A percentile compares a stretch with the other conserved stretches of the same genome.
Conservation (phyloP, 2,888 invertebrate genomes). For the Drosophila tanythrix region DNA sequence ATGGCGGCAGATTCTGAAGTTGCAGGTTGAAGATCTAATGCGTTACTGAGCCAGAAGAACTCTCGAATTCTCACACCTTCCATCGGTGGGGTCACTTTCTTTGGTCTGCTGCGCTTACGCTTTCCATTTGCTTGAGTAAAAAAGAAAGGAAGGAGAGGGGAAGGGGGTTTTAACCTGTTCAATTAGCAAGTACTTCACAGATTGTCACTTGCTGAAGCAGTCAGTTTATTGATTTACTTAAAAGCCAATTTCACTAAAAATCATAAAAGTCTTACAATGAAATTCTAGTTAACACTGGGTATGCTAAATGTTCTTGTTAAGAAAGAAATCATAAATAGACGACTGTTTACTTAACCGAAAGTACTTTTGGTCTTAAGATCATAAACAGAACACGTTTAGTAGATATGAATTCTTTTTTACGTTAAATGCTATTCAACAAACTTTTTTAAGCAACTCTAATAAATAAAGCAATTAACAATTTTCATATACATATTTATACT, state of each 20-base stretch:
- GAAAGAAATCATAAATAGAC: conserved; percentile 13
- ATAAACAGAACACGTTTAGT: not conserved
- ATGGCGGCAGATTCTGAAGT: conserved; percentile 26
- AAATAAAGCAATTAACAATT: not conserved
- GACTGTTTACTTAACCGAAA: conserved; percentile 13
- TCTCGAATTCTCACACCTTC: conserved; percentile 11
- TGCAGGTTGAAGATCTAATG: conserved; percentile 24
- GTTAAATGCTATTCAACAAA: not conserved
- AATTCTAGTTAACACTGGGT: conserved; percentile 31
- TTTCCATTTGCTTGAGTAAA: conserved; percentile 33
- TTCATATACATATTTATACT: not conserved
- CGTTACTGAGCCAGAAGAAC: conserved; percentile 45
- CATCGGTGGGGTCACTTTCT: conserved; percentile 52
- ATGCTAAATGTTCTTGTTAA: conserved; percentile 11
- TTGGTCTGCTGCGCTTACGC: conserved; percentile 20
- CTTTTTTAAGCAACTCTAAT: not conserved
- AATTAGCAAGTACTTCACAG: conserved; percentile 64
- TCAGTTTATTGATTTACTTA: conserved; percentile 47
- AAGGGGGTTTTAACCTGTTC: conserved; percentile 34
- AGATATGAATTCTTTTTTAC: not conserved
- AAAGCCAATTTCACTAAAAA: conserved; percentile 48
- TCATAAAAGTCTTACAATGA: conserved; percentile 33
- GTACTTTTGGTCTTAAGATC: not conserved
- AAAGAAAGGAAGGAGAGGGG: conserved; percentile 1
- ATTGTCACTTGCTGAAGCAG: conserved; percentile 22